Conservation (phyloP, 2,888 invertebrate genomes). For the Aporophyla nigra region DNA sequence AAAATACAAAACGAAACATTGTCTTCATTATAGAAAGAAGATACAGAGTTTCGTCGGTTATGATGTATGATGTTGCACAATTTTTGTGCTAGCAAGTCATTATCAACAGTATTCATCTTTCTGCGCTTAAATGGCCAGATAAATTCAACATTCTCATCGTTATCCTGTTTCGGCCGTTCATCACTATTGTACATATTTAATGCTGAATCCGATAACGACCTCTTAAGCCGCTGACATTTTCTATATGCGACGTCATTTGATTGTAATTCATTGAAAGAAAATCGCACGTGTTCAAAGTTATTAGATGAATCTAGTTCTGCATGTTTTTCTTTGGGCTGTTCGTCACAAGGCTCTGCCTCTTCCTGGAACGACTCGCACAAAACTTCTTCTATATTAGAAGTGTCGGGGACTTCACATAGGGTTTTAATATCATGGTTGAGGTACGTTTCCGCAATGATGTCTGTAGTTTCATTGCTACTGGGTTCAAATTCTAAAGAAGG, state of each 20-base stretch:
- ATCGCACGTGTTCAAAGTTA: slow-evolving; percentile 22
- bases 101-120: slow-evolving; percentile 72
- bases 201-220: slow-evolving; percentile 86
- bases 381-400: slow-evolving; percentile 29
- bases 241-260: slow-evolving; percentile 31
- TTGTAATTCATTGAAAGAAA: slow-evolving; percentile 39
- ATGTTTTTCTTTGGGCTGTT: slow-evolving; percentile 24
- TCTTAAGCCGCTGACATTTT: slow-evolving; percentile 73
- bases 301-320: slow-evolving; percentile 28
- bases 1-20: slow-evolving; percentile 86
- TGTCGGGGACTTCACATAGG: slow-evolving; percentile 33
- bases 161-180: slow-evolving; percentile 62
- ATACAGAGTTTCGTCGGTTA: slow-evolving; percentile 85
- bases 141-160: slow-evolving; percentile 64
- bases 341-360: slow-evolving; percentile 6
- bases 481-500: slow-evolving; percentile 20
- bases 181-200: slow-evolving; percentile 69
- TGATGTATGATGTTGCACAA: slow-evolving; percentile 78
- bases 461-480: slow-evolving; percentile 11
- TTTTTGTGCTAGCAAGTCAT: slow-evolving; percentile 73
- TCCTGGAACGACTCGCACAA: slow-evolving; percentile 16
- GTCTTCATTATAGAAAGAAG: slow-evolving; percentile 82
- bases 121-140: slow-evolving; percentile 77
- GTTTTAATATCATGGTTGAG: slow-evolving; percentile 18
- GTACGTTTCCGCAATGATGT: slow-evolving; percentile 2